Percentiles rank a stretch among this genome's conserved stretches.
These are phyloP conservation scores for Stomatorhinus ivindoensis DNA, from an alignment of 2,113 vertebrate genomes.

Conservation along the genomic window DNA sequence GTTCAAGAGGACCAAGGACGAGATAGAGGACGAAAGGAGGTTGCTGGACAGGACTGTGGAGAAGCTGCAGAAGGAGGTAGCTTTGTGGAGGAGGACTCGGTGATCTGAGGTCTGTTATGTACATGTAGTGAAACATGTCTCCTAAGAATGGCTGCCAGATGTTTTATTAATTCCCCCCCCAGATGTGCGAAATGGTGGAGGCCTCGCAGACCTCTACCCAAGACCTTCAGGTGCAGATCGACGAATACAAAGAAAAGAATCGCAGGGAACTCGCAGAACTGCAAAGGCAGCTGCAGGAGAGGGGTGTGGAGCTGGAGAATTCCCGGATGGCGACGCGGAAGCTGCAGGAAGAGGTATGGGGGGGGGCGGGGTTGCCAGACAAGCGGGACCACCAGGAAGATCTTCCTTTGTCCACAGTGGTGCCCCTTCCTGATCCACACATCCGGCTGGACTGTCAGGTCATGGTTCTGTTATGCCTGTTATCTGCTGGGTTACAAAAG, in stretches of 20 bases:
- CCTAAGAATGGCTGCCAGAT: neutral
- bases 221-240: constrained; percentile 86
- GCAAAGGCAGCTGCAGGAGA: constrained; percentile 78
- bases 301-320: constrained; percentile 75
- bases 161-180: neutral
- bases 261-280: constrained; percentile 72
- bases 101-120: neutral
- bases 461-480: constrained; percentile 41
- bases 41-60: constrained; percentile 74
- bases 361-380: constrained; percentile 7
- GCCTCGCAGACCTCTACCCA: constrained; percentile 62
- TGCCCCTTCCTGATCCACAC: constrained; percentile 19
- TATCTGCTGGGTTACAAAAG: neutral
- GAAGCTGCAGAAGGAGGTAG: constrained; percentile 85
- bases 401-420: constrained; percentile 27
- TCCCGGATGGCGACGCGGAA: constrained; percentile 54
- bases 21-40: constrained; percentile 74
- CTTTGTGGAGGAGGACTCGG: neutral
- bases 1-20: constrained; percentile 67
- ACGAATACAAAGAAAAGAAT: constrained; percentile 86
- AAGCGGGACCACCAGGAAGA: constrained; percentile 25
- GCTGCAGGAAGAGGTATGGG: constrained; percentile 80
- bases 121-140: neutral
- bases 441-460: constrained; percentile 34
- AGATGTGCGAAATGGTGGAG: constrained; percentile 74